Evolutionary conservation across 2,888 invertebrate species (phyloP).

Genomic region (Papilio gigon): DNA sequence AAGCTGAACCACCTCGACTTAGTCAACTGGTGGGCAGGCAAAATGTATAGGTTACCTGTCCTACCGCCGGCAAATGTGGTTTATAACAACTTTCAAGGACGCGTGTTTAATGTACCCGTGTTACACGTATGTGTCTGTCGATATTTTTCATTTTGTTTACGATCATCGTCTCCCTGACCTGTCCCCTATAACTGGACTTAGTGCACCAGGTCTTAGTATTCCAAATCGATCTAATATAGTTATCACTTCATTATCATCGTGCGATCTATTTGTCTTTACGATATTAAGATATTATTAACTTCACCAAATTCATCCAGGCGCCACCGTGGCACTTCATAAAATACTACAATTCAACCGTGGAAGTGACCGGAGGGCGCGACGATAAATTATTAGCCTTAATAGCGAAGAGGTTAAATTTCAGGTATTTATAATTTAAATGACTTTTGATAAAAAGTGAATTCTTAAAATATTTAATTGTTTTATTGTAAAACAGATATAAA

Average conservation of each 20-base stretch:
- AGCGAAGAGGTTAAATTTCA: constrained; percentile 86
- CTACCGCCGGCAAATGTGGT: constrained; percentile 84
- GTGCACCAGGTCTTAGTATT: no score
- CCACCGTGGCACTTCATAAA: constrained; percentile 91
- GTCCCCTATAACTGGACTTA: no score
- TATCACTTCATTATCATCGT: constrained; percentile 4
- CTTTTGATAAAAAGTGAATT: neutral
- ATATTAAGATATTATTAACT: neutral
- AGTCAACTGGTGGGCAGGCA: constrained; percentile 89
- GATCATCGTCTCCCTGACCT: neutral
- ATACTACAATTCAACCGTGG: constrained; percentile 78
- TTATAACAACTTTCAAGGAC: constrained; percentile 85
- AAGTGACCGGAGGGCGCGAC: constrained; percentile 87
- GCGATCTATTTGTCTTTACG: no score
- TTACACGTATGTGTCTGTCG: constrained; percentile 84
- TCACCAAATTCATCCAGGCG: constrained; percentile 64
- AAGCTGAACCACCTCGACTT: constrained; percentile 82
- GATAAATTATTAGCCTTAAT: constrained; percentile 85
- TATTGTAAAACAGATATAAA: constrained; percentile 72
- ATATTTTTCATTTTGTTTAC: neutral
- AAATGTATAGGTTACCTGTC: constrained; percentile 85
- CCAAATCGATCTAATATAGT: neutral
- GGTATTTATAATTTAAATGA: constrained; percentile 60
- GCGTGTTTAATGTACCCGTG: constrained; percentile 86
- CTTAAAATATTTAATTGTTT: neutral